These are phyloP conservation scores for Mesocricetus auratus DNA, from an alignment of 2,113 vertebrate genomes.

Conservation along the genomic window DNA sequence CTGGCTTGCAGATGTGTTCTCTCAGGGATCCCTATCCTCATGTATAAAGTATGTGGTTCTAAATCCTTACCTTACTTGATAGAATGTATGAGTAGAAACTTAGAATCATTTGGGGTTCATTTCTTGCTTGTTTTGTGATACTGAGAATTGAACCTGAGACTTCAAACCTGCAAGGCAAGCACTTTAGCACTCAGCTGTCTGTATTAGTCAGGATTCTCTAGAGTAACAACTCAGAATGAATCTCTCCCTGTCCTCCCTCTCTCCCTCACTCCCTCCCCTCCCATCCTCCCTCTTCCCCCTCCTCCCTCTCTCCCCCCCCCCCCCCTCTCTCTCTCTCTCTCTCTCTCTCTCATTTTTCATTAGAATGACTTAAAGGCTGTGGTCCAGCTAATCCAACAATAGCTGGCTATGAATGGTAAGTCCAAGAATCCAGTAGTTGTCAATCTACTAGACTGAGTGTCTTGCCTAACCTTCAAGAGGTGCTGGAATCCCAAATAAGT, in stretches of 20 bases:
- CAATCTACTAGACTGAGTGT: neutral
- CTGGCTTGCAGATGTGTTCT: neutral
- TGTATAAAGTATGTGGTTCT: neutral
- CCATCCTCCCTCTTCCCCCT: too few species aligned
- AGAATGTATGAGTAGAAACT: neutral
- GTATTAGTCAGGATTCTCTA: neutral
- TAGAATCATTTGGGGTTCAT: too few species aligned
- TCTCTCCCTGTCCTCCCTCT: neutral
- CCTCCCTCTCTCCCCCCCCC: too few species aligned
- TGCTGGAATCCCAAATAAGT: neutral
- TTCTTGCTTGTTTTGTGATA: neutral
- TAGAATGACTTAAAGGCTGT: neutral
- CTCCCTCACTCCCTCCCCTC: neutral
- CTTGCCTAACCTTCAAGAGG: neutral
- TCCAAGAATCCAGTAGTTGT: neutral
- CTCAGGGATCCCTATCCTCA: neutral
- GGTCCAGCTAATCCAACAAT: neutral
- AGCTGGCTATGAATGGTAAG: neutral
- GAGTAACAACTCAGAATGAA: neutral
- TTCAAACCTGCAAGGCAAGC: neutral
- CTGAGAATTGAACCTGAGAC: neutral
- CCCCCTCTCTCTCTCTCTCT: too few species aligned
- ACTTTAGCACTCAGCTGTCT: neutral
- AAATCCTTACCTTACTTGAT: neutral
- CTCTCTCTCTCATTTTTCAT: too few species aligned